phyloP scores from a whole-genome alignment of 2,797 vertebrate species.

The Xiphophorus birchmanni region DNA sequence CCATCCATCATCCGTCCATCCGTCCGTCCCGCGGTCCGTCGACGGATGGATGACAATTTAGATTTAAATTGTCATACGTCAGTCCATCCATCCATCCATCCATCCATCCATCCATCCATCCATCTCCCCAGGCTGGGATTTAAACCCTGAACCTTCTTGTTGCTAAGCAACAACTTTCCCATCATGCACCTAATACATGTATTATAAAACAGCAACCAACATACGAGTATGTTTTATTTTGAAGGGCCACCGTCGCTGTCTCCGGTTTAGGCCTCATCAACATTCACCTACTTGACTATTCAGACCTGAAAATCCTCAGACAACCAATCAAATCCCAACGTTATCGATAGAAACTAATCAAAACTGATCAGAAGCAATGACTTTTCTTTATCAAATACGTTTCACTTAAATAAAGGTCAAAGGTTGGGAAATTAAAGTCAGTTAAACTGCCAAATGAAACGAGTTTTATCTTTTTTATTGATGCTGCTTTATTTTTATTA shows the following conservation, averaged over 20 bases:
- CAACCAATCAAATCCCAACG: neutral
- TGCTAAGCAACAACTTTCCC: neutral
- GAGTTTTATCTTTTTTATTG: neutral
- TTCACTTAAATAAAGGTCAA: slow-evolving; percentile 27
- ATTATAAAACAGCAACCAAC: neutral
- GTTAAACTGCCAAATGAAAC: neutral
- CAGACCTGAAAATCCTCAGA: neutral
- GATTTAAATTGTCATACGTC: too few relatives aligned
- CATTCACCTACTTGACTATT: neutral
- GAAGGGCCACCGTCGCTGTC: neutral
- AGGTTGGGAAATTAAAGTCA: neutral
- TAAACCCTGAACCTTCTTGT: neutral
- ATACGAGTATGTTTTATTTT: neutral
- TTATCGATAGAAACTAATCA: neutral
- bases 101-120: too few relatives aligned
- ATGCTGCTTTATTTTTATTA: neutral
- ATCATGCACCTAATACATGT: neutral
- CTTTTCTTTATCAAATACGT: slow-evolving; percentile 7
- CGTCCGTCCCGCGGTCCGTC: too few relatives aligned
- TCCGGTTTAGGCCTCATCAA: neutral
- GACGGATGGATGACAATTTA: too few relatives aligned
- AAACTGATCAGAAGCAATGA: neutral
- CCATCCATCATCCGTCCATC: too few relatives aligned
- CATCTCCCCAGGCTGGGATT: too few relatives aligned
- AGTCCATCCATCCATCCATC: too few relatives aligned